Conservation (phyloP, 23 tunicate genomes). For the Corella eumyota region DNA sequence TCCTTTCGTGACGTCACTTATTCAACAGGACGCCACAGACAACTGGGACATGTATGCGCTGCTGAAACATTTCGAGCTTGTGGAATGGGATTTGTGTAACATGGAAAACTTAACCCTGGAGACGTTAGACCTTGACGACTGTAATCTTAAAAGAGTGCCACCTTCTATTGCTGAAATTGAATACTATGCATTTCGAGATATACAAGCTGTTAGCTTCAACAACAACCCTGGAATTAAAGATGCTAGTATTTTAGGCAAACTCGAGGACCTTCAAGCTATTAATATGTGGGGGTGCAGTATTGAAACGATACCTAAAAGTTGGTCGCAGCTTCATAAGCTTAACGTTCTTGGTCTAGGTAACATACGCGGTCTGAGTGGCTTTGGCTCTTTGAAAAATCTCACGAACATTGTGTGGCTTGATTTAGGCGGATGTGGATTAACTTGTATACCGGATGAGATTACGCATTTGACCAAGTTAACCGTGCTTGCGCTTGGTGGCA, state of each 20-base stretch:
- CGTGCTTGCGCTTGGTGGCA: constrained; percentile 78
- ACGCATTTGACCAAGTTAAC: constrained; percentile 64
- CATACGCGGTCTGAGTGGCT: constrained; percentile 29
- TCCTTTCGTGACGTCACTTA: no score
- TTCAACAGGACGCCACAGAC: no score
- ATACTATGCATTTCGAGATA: constrained; percentile 89
- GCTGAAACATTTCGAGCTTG: constrained; percentile 57
- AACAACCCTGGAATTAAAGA: constrained; percentile 49
- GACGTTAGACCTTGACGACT: constrained; percentile 74
- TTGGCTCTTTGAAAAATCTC: constrained; percentile 36
- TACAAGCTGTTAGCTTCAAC: constrained; percentile 90
- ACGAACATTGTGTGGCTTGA: constrained; percentile 72
- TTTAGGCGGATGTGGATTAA: constrained; percentile 82
- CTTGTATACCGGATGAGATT: constrained; percentile 65
- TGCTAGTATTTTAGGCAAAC: constrained; percentile 78
- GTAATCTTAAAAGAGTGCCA: constrained; percentile 62
- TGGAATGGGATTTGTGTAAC: constrained; percentile 78
- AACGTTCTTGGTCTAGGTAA: constrained; percentile 72
- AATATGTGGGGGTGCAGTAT: constrained; percentile 87
- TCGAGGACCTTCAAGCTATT: constrained; percentile 63
- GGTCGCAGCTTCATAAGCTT: constrained; percentile 57
- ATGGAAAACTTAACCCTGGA: constrained; percentile 39
- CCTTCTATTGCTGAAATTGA: constrained; percentile 77
- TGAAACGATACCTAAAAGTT: constrained; percentile 41
- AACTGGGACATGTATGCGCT: constrained; percentile 80